A percentile compares a stretch with the other conserved stretches of the same genome.
phyloP scores from a whole-genome alignment of 2,888 invertebrate genomes.

The Sarcophaga caerulescens region DNA sequence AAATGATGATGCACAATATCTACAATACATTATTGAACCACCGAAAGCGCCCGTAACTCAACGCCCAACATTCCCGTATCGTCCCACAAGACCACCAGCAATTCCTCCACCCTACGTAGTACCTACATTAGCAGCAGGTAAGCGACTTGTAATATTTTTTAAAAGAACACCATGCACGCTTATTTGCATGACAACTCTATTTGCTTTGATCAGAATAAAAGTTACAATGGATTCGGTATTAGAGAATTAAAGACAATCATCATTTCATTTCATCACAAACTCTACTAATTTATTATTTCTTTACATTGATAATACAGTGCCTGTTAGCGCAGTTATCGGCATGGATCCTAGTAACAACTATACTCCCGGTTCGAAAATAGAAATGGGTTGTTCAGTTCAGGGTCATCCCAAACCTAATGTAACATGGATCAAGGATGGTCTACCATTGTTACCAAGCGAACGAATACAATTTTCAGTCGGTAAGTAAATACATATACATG shows the following conservation, averaged over 20 bases:
- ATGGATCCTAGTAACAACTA: conserved; percentile 82
- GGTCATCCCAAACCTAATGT: conserved; percentile 90
- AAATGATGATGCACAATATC: conserved; percentile 83
- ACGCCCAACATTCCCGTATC: conserved; percentile 80
- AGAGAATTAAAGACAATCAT: background rate
- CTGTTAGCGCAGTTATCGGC: conserved; percentile 83
- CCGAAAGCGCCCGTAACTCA: conserved; percentile 80
- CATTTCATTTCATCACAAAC: too few relatives aligned
- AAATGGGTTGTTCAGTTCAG: conserved; percentile 88
- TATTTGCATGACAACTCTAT: background rate
- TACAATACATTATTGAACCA: conserved; percentile 84
- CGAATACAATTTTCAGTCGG: conserved; percentile 85
- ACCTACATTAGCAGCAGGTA: conserved; percentile 43
- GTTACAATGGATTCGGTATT: background rate
- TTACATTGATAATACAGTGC: conserved; percentile 27
- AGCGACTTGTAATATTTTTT: conserved; percentile 46
- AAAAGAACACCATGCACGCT: conserved; percentile 20
- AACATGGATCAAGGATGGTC: conserved; percentile 91
- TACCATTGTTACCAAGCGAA: conserved; percentile 82
- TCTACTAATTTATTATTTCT: background rate
- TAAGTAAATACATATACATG: conserved; percentile 75
- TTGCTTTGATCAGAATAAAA: background rate
- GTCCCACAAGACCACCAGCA: conserved; percentile 79
- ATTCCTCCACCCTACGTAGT: conserved; percentile 72
- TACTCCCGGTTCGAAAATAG: conserved; percentile 86